Evolutionary conservation across 2,797 vertebrate genomes (phyloP).

Genomic region (Pipistrellus nathusii): DNA sequence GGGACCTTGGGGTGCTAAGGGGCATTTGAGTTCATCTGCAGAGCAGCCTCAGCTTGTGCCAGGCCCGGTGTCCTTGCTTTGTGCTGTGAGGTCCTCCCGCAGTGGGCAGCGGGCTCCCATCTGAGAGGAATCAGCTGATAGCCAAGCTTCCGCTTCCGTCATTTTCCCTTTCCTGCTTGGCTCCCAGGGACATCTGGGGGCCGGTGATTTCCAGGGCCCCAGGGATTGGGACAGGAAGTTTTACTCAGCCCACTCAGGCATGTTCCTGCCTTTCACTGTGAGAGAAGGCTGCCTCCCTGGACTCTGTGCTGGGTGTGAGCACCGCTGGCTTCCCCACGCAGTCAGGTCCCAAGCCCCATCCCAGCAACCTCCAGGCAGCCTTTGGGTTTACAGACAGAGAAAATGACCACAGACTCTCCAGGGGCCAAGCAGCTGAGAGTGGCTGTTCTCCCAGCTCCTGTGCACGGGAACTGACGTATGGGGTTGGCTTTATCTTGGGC

Average conservation of each 20-base stretch:
- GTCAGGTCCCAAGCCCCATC: not conserved
- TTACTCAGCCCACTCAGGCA: not conserved
- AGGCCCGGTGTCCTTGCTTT: not conserved
- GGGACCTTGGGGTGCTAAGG: not conserved
- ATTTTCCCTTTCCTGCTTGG: not conserved
- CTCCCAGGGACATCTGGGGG: not conserved
- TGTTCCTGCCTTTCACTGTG: not conserved
- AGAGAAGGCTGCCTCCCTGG: not conserved
- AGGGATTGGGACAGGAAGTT: not conserved
- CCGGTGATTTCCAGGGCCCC: not conserved
- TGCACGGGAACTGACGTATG: not conserved
- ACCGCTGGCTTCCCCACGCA: not conserved
- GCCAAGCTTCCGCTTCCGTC: not conserved
- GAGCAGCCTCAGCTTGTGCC: not conserved
- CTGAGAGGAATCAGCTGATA: not conserved
- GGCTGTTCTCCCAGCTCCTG: not conserved
- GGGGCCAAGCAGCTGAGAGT: not conserved
- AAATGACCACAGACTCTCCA: not conserved
- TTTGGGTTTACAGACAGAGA: not conserved
- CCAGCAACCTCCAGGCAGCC: not conserved
- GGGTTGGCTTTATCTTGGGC: not conserved
- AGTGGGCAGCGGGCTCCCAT: not conserved
- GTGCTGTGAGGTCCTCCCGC: not conserved
- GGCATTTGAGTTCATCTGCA: not conserved
- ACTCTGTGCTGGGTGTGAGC: not conserved